phyloP scores from a whole-genome alignment of 2,113 vertebrate species.

The Leucoraja erinaceus region DNA sequence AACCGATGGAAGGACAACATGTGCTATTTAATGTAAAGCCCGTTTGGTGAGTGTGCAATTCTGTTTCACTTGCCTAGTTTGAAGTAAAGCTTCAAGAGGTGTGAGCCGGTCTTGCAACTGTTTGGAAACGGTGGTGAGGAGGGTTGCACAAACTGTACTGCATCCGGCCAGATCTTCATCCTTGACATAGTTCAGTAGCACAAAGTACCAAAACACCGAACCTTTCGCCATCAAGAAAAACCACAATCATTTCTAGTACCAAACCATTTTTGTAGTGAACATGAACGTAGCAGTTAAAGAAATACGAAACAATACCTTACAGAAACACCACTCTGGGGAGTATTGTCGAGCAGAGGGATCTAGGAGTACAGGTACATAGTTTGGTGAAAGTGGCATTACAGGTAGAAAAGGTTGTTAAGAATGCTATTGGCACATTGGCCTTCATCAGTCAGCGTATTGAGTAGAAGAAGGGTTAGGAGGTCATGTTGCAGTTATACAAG shows the following conservation, averaged over 20 bases:
- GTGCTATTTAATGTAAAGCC: not conserved
- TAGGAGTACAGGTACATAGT: too few species aligned
- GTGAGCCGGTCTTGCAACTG: constrained; percentile 92
- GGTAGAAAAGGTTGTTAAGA: too few species aligned
- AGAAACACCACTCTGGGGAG: not conserved
- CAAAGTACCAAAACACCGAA: constrained; percentile 98
- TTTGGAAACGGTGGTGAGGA: constrained; percentile 85
- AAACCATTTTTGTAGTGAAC: not conserved
- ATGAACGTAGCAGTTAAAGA: not conserved
- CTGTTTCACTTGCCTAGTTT: constrained; percentile 72
- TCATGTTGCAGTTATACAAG: too few species aligned
- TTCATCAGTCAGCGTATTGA: too few species aligned
- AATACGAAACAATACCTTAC: not conserved
- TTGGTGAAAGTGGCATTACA: too few species aligned
- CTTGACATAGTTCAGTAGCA: constrained; percentile 94
- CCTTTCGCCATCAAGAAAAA: constrained; percentile 54
- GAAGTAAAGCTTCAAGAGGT: constrained; percentile 88
- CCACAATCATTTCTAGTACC: not conserved
- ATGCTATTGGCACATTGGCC: too few species aligned
- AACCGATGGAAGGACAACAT: not conserved
- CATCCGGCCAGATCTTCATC: constrained; percentile 92
- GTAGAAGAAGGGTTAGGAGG: too few species aligned
- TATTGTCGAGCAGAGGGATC: too few species aligned
- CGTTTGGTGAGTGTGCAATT: not conserved
- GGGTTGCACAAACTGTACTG: constrained; percentile 83